A percentile compares a stretch with the other conserved stretches of the same genome.
phyloP scores from a whole-genome alignment of 2,888 invertebrate species.

The Epirrhoe tristata region DNA sequence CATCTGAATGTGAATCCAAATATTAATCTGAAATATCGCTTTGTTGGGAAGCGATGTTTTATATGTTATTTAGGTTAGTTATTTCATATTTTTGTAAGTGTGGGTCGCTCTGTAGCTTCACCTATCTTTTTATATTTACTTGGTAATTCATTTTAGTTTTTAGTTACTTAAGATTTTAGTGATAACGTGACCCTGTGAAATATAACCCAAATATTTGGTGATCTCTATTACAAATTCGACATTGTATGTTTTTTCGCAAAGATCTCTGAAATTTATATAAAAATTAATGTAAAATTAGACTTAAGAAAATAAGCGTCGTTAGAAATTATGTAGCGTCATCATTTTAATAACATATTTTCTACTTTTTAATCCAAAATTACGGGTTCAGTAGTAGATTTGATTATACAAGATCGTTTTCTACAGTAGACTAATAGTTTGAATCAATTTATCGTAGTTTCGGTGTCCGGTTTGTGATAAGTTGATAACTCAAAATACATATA shows the following conservation, averaged over 20 bases:
- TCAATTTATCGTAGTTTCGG: background rate
- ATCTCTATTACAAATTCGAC: slow-evolving; percentile 28
- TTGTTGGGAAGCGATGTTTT: background rate
- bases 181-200: slow-evolving; percentile 11
- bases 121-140: background rate
- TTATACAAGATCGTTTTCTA: slow-evolving; percentile 1
- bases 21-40: background rate
- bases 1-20: slow-evolving; percentile 12
- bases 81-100: background rate
- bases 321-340: slow-evolving; percentile 9
- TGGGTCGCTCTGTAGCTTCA: background rate
- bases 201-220: slow-evolving; percentile 28
- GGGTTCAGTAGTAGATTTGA: slow-evolving; percentile 44
- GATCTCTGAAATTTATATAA: slow-evolving; percentile 48
- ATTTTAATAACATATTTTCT: slow-evolving; percentile 3
- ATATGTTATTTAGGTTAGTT: background rate
- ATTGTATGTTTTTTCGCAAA: slow-evolving; percentile 35
- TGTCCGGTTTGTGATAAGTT: background rate
- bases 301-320: slow-evolving; percentile 26
- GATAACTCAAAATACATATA: background rate
- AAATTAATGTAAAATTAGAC: slow-evolving; percentile 35
- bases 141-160: background rate
- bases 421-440: background rate
- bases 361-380: slow-evolving; percentile 43
- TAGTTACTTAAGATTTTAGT: slow-evolving; percentile 1